Evolutionary conservation across 2,888 invertebrate genomes (phyloP).

Genomic region (Orchesella flavescens): DNA sequence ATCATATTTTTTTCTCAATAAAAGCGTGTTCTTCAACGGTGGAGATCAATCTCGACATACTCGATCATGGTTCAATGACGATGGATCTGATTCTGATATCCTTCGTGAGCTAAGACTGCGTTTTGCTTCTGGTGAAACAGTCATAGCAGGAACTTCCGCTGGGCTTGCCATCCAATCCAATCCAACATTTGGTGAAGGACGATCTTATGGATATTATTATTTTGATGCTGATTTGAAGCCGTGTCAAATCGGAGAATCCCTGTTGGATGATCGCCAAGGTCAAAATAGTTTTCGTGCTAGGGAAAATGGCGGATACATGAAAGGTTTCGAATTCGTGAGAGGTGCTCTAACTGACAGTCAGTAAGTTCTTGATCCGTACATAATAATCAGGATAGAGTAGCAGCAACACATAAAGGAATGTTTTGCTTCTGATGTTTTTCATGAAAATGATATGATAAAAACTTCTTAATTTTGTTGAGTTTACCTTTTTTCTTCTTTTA

Average conservation of each 20-base stretch:
- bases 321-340: conserved; percentile 57
- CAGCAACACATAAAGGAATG: too few species aligned
- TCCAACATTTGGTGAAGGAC: conserved; percentile 53
- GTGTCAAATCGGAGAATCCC: conserved; percentile 44
- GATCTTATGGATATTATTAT: conserved; percentile 61
- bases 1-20: neutral
- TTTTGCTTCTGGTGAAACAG: conserved; percentile 27
- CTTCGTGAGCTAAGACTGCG: conserved; percentile 38
- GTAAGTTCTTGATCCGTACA: conserved; percentile 47
- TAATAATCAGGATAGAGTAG: too few species aligned
- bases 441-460: too few species aligned
- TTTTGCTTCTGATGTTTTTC: too few species aligned
- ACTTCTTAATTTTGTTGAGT: too few species aligned
- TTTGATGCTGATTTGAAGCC: conserved; percentile 61
- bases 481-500: too few species aligned
- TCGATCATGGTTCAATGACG: conserved; percentile 57
- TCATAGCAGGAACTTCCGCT: conserved; percentile 55
- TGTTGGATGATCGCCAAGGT: conserved; percentile 59
- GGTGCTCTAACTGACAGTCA: conserved; percentile 54
- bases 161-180: conserved; percentile 53
- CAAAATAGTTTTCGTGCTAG: conserved; percentile 32
- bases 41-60: conserved; percentile 62
- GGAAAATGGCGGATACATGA: conserved; percentile 57
- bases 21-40: conserved; percentile 62
- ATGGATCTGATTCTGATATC: conserved; percentile 59